Conservation (phyloP, 2,113 vertebrate species). For the Eolophus roseicapilla region DNA sequence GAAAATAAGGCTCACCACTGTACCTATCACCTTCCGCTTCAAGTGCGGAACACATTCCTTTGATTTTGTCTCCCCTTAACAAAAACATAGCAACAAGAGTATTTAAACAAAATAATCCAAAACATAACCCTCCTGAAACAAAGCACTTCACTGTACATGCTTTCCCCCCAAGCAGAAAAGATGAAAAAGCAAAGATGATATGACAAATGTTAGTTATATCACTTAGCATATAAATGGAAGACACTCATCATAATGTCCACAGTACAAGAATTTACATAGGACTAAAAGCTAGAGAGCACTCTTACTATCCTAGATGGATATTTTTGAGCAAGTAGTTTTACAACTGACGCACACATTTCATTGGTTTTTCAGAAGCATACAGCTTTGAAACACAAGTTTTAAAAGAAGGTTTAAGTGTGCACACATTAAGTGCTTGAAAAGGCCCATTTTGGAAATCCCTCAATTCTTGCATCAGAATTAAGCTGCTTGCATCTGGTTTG, state of each 20-base stretch:
- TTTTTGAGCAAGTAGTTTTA: neutral
- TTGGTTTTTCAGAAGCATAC: neutral
- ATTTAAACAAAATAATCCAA: neutral
- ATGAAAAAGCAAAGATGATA: neutral
- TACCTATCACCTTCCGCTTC: neutral
- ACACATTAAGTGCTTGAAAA: neutral
- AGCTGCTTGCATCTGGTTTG: neutral
- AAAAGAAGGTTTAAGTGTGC: neutral
- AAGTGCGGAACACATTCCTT: neutral
- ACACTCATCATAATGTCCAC: neutral
- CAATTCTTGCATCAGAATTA: neutral
- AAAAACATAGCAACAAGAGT: neutral
- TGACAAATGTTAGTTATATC: neutral
- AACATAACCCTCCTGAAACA: neutral
- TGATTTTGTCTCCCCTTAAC: neutral
- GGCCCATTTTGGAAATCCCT: neutral
- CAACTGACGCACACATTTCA: neutral
- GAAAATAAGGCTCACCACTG: neutral
- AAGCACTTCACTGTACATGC: neutral
- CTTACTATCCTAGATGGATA: neutral
- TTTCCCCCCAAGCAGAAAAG: neutral
- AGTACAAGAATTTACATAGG: neutral
- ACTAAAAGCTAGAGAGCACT: neutral
- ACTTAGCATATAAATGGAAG: neutral
- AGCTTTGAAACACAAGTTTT: neutral